A percentile compares a stretch with the other conserved stretches of the same genome.
These are phyloP conservation scores for Craterocephalus amniculus DNA, from an alignment of 2,797 vertebrate species.

Conservation along the genomic window DNA sequence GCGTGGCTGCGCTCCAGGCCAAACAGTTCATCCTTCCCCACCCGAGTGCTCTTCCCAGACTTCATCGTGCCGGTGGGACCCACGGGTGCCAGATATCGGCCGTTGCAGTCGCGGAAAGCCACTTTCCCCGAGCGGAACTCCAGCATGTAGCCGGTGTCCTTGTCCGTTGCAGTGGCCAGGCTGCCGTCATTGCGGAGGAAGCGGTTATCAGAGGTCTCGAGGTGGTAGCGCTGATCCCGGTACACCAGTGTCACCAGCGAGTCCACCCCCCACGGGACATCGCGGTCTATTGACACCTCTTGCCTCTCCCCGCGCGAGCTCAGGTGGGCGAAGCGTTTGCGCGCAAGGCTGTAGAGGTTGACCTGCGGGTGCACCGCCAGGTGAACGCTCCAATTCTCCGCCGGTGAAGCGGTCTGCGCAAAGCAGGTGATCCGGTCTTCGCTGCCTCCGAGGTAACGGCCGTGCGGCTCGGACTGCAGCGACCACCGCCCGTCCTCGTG, in stretches of 20 bases:
- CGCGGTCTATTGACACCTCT: conserved; percentile 88
- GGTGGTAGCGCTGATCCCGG: conserved; percentile 92
- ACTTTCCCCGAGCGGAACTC: conserved; percentile 94
- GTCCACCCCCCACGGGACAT: conserved; percentile 95
- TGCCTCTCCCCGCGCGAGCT: conserved; percentile 67
- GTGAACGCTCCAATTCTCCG: conserved; percentile 94
- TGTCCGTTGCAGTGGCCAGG: conserved; percentile 82
- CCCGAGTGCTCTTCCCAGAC: conserved; percentile 86
- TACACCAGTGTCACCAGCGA: conserved; percentile 93
- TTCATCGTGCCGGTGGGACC: conserved; percentile 93
- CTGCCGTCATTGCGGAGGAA: conserved; percentile 89
- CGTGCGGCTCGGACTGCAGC: conserved; percentile 91
- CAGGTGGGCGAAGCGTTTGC: conserved; percentile 93
- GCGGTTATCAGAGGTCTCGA: conserved; percentile 92
- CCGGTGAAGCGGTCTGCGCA: conserved; percentile 85
- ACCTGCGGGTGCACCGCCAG: conserved; percentile 94
- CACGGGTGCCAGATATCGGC: conserved; percentile 90
- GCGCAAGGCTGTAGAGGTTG: conserved; percentile 91
- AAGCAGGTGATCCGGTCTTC: conserved; percentile 94
- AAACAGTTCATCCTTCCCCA: conserved; percentile 94
- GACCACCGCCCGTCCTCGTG: conserved; percentile 93
- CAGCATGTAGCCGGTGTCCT: conserved; percentile 89
- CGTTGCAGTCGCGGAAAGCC: conserved; percentile 91
- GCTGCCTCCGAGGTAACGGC: conserved; percentile 91
- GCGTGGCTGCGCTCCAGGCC: conserved; percentile 94